These are phyloP conservation scores for Cerastis leucographa DNA, from an alignment of 2,888 invertebrate species.

Conservation along the genomic window DNA sequence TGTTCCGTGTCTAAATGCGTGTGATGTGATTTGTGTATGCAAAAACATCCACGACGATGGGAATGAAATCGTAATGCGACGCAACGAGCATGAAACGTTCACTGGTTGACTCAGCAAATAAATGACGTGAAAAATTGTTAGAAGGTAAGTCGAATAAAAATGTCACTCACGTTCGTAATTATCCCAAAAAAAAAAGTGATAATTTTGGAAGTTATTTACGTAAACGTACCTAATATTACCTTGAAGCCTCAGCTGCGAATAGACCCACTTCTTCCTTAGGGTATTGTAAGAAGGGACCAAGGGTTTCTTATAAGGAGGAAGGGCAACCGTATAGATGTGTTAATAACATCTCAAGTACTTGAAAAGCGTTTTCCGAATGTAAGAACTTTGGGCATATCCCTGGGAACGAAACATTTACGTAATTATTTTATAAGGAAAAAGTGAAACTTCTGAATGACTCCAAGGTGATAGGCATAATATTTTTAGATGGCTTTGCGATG, in stretches of 20 bases:
- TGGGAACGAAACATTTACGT: slow-evolving; percentile 4
- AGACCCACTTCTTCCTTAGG: slow-evolving; percentile 25
- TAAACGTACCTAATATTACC: not conserved
- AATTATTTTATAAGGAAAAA: not conserved
- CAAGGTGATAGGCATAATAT: not conserved
- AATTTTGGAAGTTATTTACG: slow-evolving; percentile 17
- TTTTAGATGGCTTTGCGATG: not conserved
- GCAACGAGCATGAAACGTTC: slow-evolving; percentile 26
- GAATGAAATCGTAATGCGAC: not conserved
- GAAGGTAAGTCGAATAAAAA: slow-evolving; percentile 11
- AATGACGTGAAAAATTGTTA: slow-evolving; percentile 22
- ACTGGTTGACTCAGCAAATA: slow-evolving; percentile 26
- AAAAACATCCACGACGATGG: not conserved
- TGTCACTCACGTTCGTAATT: slow-evolving; percentile 1
- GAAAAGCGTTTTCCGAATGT: slow-evolving; percentile 40
- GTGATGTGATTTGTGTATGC: slow-evolving; percentile 1
- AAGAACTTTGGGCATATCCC: slow-evolving; percentile 26
- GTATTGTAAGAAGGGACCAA: slow-evolving; percentile 44
- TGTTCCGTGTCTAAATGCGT: slow-evolving; percentile 7
- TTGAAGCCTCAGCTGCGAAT: slow-evolving; percentile 40
- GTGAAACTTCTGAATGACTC: slow-evolving; percentile 4
- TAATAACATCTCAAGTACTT: slow-evolving; percentile 39
- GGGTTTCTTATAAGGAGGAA: slow-evolving; percentile 26
- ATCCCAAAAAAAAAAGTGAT: slow-evolving; percentile 8
- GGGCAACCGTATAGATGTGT: slow-evolving; percentile 28